Conservation (phyloP, 2,888 invertebrate genomes). For the Exocentrus adspersus region DNA sequence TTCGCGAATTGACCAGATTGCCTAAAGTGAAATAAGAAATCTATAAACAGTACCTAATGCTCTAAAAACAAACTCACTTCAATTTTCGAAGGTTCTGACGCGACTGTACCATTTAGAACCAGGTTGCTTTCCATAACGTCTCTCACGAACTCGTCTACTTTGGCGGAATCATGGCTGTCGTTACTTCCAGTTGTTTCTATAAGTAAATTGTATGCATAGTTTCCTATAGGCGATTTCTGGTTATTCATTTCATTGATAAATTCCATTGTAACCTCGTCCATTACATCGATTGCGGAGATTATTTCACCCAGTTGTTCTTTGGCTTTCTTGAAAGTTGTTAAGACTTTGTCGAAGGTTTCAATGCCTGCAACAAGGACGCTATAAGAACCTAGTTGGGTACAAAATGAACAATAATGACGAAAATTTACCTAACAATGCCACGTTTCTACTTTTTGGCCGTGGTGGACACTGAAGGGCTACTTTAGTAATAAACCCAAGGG, state of each 20-base stretch:
- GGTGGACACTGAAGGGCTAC: constrained; percentile 89
- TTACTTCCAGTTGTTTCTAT: constrained; percentile 90
- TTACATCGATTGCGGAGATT: constrained; percentile 93
- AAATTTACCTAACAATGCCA: constrained; percentile 44
- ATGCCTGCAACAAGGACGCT: too few relatives aligned
- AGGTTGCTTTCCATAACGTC: constrained; percentile 74
- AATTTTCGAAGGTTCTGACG: constrained; percentile 81
- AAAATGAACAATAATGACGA: too few relatives aligned
- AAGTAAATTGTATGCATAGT: constrained; percentile 83
- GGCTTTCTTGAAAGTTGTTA: constrained; percentile 79
- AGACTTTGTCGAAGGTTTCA: constrained; percentile 78
- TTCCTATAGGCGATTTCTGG: constrained; percentile 70
- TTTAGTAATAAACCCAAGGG: constrained; percentile 92
- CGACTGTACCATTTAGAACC: constrained; percentile 84
- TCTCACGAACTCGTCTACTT: constrained; percentile 81
- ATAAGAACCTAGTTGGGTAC: too few relatives aligned
- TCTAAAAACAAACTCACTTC: constrained; percentile 66
- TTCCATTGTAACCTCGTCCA: constrained; percentile 79
- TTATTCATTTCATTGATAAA: constrained; percentile 71
- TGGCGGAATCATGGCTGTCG: constrained; percentile 84
- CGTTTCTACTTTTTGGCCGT: constrained; percentile 67
- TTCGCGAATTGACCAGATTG: constrained; percentile 88
- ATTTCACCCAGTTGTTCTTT: constrained; percentile 84
- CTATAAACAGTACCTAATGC: background rate
- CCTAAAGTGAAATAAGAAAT: constrained; percentile 59